These are phyloP conservation scores for Cyphomyrus plagiostoma DNA, from an alignment of 2,113 vertebrate genomes.

Conservation along the genomic window DNA sequence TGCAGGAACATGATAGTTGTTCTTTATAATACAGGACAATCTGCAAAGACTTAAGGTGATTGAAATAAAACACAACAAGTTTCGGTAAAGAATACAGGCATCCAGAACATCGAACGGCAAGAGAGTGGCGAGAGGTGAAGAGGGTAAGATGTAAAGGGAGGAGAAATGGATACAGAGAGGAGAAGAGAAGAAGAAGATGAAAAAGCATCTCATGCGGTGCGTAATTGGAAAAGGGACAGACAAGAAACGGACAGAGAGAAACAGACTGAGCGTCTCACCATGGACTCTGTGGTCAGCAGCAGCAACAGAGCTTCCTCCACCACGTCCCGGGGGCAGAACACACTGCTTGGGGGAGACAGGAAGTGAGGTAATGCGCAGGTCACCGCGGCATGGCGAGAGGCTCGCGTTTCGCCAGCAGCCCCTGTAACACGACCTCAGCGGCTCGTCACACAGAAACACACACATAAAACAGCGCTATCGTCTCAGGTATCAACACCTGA, in stretches of 20 bases:
- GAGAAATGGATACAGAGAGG: not conserved
- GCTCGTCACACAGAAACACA: too few relatives aligned
- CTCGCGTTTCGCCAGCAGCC: slow-evolving; percentile 40
- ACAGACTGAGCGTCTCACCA: slow-evolving; percentile 71
- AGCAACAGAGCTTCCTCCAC: slow-evolving; percentile 94
- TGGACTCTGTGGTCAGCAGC: slow-evolving; percentile 91
- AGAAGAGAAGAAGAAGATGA: not conserved
- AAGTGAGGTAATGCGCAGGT: slow-evolving; percentile 35
- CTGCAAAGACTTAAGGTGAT: not conserved
- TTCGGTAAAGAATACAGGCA: not conserved
- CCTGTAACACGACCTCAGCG: not conserved
- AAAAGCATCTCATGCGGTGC: not conserved
- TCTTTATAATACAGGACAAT: not conserved
- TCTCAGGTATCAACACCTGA: slow-evolving; percentile 7
- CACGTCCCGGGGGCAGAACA: slow-evolving; percentile 93
- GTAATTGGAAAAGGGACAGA: not conserved
- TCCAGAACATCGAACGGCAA: not conserved
- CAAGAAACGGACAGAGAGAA: slow-evolving; percentile 20
- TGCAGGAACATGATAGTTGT: not conserved
- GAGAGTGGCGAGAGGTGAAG: not conserved
- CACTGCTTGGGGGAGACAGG: slow-evolving; percentile 64
- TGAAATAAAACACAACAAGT: not conserved
- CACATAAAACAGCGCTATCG: not conserved
- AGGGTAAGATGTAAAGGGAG: not conserved
- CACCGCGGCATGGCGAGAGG: slow-evolving; percentile 12